Percentiles rank a stretch among this genome's conserved stretches.
phyloP scores from a whole-genome alignment of 2,888 invertebrate genomes.

The Sminthurides aquaticus region DNA sequence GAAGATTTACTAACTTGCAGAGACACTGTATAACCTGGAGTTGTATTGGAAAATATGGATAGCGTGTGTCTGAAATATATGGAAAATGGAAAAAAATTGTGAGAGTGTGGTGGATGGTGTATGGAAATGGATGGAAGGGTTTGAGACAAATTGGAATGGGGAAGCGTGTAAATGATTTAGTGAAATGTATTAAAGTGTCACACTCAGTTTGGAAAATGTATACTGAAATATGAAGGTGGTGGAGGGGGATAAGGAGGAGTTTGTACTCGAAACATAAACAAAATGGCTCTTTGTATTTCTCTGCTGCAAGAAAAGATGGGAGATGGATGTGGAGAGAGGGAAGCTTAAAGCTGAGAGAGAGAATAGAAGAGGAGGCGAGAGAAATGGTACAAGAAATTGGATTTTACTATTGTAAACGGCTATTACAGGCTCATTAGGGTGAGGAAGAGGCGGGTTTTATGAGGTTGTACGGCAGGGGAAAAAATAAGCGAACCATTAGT shows the following conservation, averaged over 20 bases:
- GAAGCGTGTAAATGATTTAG: background rate
- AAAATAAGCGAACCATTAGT: background rate
- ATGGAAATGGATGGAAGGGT: background rate
- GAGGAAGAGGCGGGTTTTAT: background rate
- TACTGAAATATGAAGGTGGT: background rate
- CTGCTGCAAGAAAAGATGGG: too few species aligned
- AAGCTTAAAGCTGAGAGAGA: too few species aligned
- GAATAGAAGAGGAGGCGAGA: too few species aligned
- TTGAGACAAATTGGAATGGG: background rate
- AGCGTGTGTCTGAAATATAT: too few species aligned
- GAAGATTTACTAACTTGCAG: too few species aligned
- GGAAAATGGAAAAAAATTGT: too few species aligned
- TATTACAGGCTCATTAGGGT: background rate
- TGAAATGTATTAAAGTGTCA: background rate
- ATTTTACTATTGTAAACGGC: background rate
- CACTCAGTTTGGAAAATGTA: background rate
- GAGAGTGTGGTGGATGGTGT: too few species aligned
- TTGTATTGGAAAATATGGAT: too few species aligned
- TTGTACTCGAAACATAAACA: too few species aligned
- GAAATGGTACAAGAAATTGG: background rate
- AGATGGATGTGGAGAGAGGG: too few species aligned
- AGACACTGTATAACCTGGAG: too few species aligned
- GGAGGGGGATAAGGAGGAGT: background rate
- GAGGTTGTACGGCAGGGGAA: background rate
- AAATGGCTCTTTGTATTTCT: too few species aligned